Evolutionary conservation across 2,797 vertebrate genomes (phyloP).

Genomic region (Fratercula arctica): DNA sequence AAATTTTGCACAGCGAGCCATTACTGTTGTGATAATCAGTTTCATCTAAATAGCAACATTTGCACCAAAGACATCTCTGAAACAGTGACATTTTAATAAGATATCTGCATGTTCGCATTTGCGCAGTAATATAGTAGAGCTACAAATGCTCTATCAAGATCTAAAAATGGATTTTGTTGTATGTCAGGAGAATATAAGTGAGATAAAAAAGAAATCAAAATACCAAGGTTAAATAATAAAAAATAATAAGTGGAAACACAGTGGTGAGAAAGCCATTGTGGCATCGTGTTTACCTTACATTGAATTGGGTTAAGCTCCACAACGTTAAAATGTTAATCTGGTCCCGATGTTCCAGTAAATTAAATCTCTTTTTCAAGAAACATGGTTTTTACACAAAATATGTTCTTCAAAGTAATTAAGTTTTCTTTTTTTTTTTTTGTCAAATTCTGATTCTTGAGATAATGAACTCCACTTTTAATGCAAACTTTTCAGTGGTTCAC

Average conservation of each 20-base stretch:
- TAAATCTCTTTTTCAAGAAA: slow-evolving; percentile 45
- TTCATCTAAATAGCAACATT: slow-evolving; percentile 53
- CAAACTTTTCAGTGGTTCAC: neutral
- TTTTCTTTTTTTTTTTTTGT: neutral
- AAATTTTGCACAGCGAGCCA: slow-evolving; percentile 12
- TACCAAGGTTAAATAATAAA: slow-evolving; percentile 24
- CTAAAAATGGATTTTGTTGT: slow-evolving; percentile 18
- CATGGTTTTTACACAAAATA: slow-evolving; percentile 11
- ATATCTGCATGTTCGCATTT: slow-evolving; percentile 27
- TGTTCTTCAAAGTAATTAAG: neutral
- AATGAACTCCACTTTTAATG: neutral
- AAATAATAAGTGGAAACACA: slow-evolving; percentile 13
- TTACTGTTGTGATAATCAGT: slow-evolving; percentile 31
- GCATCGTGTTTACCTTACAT: neutral
- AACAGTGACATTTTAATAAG: slow-evolving; percentile 54
- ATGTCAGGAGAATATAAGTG: slow-evolving; percentile 48
- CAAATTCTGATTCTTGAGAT: slow-evolving; percentile 5
- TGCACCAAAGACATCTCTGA: neutral
- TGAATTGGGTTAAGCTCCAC: slow-evolving; percentile 27
- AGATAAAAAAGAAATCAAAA: slow-evolving; percentile 52
- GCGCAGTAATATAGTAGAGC: neutral
- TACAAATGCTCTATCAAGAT: slow-evolving; percentile 16
- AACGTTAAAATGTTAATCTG: slow-evolving; percentile 22
- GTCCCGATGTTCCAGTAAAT: neutral
- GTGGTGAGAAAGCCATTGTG: neutral